A percentile compares a stretch with the other conserved stretches of the same genome.
phyloP scores from a whole-genome alignment of 2,113 vertebrate species.

The Abramis brama region DNA sequence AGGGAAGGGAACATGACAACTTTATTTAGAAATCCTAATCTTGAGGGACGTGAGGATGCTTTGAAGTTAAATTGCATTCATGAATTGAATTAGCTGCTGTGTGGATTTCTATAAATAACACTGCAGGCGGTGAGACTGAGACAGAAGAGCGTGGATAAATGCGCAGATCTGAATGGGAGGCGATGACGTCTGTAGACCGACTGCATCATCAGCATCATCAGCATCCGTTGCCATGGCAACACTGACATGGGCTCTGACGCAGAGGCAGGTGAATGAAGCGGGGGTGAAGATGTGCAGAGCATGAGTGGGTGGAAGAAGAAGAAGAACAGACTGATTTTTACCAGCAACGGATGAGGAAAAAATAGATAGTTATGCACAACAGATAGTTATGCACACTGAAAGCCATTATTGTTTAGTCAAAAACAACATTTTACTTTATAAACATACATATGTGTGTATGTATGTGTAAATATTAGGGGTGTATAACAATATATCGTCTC shows the following conservation, averaged over 20 bases:
- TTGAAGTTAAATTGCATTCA: conserved; percentile 33
- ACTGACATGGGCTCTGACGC: conserved; percentile 74
- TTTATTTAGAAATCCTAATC: conserved; percentile 35
- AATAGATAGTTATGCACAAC: neutral
- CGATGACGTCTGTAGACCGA: conserved; percentile 69
- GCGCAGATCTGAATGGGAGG: conserved; percentile 58
- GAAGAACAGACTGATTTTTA: neutral
- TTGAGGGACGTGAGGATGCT: neutral
- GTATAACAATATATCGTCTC: too few species aligned
- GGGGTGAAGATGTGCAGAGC: conserved; percentile 61
- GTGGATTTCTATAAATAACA: conserved; percentile 53
- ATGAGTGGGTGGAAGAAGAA: conserved; percentile 61
- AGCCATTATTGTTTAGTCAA: too few species aligned
- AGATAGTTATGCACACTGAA: neutral
- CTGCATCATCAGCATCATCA: conserved; percentile 75
- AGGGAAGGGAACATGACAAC: neutral
- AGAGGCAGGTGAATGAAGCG: conserved; percentile 62
- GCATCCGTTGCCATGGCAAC: conserved; percentile 77
- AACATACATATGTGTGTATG: too few species aligned
- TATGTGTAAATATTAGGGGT: too few species aligned
- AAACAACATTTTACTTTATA: too few species aligned
- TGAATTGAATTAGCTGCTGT: conserved; percentile 40
- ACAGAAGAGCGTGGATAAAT: conserved; percentile 8
- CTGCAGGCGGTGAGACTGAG: neutral
- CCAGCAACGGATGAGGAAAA: conserved; percentile 52